phyloP scores from a whole-genome alignment of 2,888 invertebrate genomes.

The Anarsia innoxiella region DNA sequence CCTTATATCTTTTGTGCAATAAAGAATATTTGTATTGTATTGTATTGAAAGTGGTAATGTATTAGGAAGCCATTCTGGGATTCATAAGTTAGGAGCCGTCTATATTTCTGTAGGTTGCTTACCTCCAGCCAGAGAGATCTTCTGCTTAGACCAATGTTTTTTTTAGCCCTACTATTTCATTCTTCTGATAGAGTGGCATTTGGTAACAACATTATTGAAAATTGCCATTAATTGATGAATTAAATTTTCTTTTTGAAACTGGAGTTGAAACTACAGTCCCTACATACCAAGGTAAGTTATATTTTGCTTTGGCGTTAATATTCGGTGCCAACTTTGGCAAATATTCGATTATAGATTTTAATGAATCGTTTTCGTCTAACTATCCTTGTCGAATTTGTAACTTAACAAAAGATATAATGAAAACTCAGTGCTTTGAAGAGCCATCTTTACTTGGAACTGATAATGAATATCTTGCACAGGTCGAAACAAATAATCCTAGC shows the following conservation, averaged over 20 bases:
- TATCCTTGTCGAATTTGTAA: conserved; percentile 17
- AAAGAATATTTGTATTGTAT: no score
- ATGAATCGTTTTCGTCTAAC: conserved; percentile 20
- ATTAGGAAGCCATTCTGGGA: conserved; percentile 15
- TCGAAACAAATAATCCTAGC: conserved; percentile 1
- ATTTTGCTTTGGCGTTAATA: conserved; percentile 15
- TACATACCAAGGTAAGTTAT: conserved; percentile 11
- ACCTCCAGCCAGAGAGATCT: no score
- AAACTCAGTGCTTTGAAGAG: conserved; percentile 11
- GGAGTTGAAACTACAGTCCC: conserved; percentile 8
- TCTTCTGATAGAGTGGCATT: conserved; percentile 15
- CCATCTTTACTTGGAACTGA: conserved; percentile 12
- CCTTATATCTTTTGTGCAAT: no score
- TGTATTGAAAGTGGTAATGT: conserved; percentile 16
- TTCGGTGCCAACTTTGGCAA: conserved; percentile 19
- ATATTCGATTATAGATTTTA: conserved; percentile 16
- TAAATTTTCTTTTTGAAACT: conserved; percentile 11
- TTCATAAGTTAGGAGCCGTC: conserved; percentile 20
- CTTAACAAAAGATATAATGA: conserved; percentile 10
- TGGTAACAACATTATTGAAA: conserved; percentile 18
- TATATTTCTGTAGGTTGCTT: conserved; percentile 18
- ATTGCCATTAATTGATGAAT: conserved; percentile 14
- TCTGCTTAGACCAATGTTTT: no score
- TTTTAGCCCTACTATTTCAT: conserved; percentile 16
- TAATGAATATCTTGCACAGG: conserved; percentile 4